A percentile compares a stretch with the other conserved stretches of the same genome.
These are phyloP conservation scores for Macrosiphum euphorbiae DNA, from an alignment of 2,888 invertebrate genomes.

Conservation along the genomic window DNA sequence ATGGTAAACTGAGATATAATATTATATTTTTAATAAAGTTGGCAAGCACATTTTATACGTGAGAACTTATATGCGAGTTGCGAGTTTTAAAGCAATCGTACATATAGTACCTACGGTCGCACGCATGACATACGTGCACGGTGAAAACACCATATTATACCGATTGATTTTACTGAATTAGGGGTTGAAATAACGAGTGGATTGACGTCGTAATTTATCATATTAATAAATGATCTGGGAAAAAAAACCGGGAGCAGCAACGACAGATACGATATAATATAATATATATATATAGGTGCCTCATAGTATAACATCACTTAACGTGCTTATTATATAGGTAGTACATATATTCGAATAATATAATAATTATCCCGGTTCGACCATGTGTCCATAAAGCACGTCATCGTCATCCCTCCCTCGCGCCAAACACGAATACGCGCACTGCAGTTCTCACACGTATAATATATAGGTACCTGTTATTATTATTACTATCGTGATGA, in stretches of 20 bases:
- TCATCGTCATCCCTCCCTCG: not conserved
- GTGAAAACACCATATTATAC: not conserved
- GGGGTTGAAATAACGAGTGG: not conserved
- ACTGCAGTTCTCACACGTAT: conserved; percentile 19
- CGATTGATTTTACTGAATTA: not conserved
- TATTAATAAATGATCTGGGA: not conserved
- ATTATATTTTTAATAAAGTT: not conserved
- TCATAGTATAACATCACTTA: not conserved
- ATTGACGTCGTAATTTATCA: not conserved
- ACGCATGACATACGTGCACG: not conserved
- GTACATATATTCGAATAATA: not conserved
- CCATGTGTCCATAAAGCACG: conserved; percentile 50
- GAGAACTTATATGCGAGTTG: too few relatives aligned
- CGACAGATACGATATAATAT: not conserved
- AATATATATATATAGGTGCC: not conserved
- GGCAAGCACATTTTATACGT: not conserved
- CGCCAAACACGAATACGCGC: not conserved
- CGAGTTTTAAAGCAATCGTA: not conserved
- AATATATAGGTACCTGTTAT: not conserved
- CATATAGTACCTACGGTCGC: not conserved
- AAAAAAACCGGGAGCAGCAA: not conserved
- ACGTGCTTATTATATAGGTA: not conserved
- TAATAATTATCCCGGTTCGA: not conserved
- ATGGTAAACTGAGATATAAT: not conserved
- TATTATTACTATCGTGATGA: not conserved